phyloP scores from a whole-genome alignment of 2,888 invertebrate species.

The Apamea crenata region DNA sequence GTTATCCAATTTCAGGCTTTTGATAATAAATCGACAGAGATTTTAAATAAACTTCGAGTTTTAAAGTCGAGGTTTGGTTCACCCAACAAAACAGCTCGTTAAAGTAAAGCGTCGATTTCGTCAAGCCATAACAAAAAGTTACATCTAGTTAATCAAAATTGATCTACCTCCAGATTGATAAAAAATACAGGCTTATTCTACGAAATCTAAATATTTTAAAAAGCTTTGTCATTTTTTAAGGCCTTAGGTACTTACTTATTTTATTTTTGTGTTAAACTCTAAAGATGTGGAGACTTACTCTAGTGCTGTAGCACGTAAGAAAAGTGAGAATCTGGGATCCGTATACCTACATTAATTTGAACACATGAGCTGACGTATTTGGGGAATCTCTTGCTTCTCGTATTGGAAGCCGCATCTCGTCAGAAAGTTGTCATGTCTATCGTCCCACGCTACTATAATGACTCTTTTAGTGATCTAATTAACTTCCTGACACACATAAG shows the following conservation, averaged over 20 bases:
- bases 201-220: background rate
- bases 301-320: conserved; percentile 7
- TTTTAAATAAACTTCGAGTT: background rate
- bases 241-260: background rate
- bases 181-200: background rate
- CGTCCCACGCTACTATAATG: conserved; percentile 1
- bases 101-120: background rate
- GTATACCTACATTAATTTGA: background rate
- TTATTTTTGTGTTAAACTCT: conserved; percentile 9
- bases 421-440: background rate
- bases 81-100: background rate
- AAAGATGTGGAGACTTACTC: background rate
- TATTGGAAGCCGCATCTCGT: background rate
- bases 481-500: background rate
- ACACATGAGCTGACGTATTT: background rate
- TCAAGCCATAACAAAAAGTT: background rate
- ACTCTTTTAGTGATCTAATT: conserved; percentile 4
- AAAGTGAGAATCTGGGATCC: background rate
- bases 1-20: conserved; percentile 8
- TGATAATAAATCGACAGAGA: background rate
- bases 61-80: background rate
- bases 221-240: background rate
- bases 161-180: background rate
- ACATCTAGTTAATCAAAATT: background rate
- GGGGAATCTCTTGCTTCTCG: background rate